Base-by-base conservation (phyloP, 2,888 invertebrate genomes). In the Nomada goodeniana region DNA sequence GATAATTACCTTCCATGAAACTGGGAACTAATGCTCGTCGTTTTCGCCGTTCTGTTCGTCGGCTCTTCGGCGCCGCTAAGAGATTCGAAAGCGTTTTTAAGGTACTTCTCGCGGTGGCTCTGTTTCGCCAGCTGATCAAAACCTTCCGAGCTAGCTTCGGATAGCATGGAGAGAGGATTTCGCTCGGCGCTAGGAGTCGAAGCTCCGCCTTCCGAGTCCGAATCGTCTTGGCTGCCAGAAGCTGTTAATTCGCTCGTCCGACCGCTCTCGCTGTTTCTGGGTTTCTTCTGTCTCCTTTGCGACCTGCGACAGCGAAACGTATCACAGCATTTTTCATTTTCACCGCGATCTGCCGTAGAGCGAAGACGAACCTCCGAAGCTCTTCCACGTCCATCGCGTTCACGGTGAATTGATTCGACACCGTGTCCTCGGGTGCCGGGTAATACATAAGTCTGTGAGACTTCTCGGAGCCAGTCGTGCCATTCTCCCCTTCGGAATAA, bases 361-460 rank as follows among this genome's bases (percentile, higher is more conserved):
- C 15, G 2, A 13, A 2, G 1, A 20, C 78, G 20, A 57, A 97
- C 93, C 96, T 96, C 1, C 98, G 95, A 77, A 98, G 94, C 91
- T 98, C 98, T 53, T 97, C 97, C 0, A 96, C 97, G 91, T 98
- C 97, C 96, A 98, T 97, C 73, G 98, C 98, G 91, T 97, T 98
- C 57, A 98, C 97, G 91, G 97, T 97, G 92, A 97, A 98, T 91
- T 97, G 97, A 79, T 97, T 97, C 89, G 91, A 93, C 42, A 91
- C 86, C n/a, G 94, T 95, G 79, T 96, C 95, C 74, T 95, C 96
- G 55, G 96, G 95, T n/a, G 95, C 95, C 13, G 97, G 97, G 91
- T 97, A 97, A 92, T 97, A 97, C 83, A 97, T 96, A 26, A 96
- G 94, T 29, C 95, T 93, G 89, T 95, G 95, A 4, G 93, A 93